phyloP scores from a whole-genome alignment of 2,888 invertebrate genomes.

The Pandemis corylana region DNA sequence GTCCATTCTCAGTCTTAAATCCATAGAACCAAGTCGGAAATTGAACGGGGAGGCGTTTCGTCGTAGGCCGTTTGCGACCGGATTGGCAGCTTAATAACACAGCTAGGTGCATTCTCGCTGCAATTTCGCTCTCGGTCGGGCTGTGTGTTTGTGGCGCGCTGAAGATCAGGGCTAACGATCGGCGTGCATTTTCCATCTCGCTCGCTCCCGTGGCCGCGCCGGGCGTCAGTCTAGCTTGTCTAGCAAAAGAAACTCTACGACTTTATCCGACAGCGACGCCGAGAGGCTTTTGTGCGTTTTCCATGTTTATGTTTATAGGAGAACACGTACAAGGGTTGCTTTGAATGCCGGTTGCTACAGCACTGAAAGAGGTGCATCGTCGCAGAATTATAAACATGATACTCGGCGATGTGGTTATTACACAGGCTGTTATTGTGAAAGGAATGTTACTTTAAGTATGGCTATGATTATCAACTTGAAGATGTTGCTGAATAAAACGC shows the following conservation, averaged over 20 bases:
- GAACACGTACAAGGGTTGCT: constrained; percentile 81
- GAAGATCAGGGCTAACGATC: constrained; percentile 86
- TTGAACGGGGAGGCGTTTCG: constrained; percentile 51
- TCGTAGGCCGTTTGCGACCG: constrained; percentile 73
- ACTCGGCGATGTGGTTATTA: constrained; percentile 66
- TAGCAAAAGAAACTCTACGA: constrained; percentile 83
- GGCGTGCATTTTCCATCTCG: constrained; percentile 69
- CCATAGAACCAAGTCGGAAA: constrained; percentile 55
- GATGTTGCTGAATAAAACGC: not conserved
- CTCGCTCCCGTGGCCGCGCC: constrained; percentile 59
- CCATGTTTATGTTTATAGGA: constrained; percentile 84
- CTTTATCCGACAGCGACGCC: constrained; percentile 82
- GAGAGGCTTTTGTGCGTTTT: constrained; percentile 84
- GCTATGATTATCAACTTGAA: not conserved
- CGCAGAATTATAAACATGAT: constrained; percentile 40
- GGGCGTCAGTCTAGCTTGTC: constrained; percentile 58
- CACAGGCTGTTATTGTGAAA: constrained; percentile 60
- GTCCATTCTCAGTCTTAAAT: constrained; percentile 60
- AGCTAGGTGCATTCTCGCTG: constrained; percentile 84
- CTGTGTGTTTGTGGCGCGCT: constrained; percentile 85
- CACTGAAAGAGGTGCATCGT: constrained; percentile 42
- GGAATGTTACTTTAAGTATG: constrained; percentile 39
- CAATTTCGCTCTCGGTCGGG: constrained; percentile 85
- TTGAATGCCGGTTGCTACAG: constrained; percentile 73
- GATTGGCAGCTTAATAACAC: constrained; percentile 77